Evolutionary conservation across 2,113 vertebrate species (phyloP).

Genomic region (Columba janthina): DNA sequence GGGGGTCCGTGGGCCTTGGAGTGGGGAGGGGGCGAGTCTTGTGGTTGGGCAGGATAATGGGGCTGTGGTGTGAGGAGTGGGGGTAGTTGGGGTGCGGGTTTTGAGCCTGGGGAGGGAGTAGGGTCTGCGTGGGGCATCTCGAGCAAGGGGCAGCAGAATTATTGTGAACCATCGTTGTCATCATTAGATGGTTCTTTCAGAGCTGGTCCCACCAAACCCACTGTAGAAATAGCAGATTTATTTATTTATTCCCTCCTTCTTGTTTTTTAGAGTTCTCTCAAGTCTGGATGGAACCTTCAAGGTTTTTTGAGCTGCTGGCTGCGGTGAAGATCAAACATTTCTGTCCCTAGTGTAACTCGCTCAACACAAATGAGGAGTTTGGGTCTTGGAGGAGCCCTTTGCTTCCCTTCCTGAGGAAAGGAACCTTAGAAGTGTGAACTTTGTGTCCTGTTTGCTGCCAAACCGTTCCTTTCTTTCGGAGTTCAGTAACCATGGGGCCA

Average conservation of each 20-base stretch:
- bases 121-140: accelerated
- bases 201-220: neutral
- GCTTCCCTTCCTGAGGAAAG: neutral
- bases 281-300: neutral
- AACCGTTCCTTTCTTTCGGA: neutral
- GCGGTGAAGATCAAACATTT: neutral
- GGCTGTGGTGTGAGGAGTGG: too few species aligned
- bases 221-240: accelerated
- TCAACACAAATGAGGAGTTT: neutral
- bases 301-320: neutral
- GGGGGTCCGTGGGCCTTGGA: too few species aligned
- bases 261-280: neutral
- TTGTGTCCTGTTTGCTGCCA: neutral
- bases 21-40: too few species aligned
- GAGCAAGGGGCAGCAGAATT: accelerated
- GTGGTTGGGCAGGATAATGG: too few species aligned
- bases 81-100: neutral
- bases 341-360: neutral
- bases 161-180: accelerated
- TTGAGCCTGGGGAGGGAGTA: neutral
- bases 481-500: neutral
- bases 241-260: accelerated
- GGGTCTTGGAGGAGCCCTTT: neutral
- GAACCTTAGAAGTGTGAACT: neutral
- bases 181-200: accelerated